Conservation (phyloP, 2,888 invertebrate species). For the Drosophila nigricruria region DNA sequence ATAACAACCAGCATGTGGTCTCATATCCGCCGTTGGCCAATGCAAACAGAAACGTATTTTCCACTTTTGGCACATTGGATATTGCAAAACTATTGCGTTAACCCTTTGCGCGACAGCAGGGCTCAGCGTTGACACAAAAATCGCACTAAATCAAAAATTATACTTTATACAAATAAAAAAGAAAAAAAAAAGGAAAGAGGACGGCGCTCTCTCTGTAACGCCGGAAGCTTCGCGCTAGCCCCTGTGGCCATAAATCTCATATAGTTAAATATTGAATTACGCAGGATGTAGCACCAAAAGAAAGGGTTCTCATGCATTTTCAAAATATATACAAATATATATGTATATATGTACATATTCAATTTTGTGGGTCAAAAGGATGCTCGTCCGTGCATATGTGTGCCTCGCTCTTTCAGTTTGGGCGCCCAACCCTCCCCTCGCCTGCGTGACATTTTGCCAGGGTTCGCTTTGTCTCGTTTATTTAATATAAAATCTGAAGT, state of each 20-base stretch:
- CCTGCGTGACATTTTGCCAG: constrained; percentile 59
- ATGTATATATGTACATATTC: constrained; percentile 43
- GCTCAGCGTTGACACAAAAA: constrained; percentile 71
- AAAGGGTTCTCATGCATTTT: constrained; percentile 60
- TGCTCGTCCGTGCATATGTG: constrained; percentile 52
- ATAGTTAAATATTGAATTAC: constrained; percentile 83
- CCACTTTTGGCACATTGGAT: constrained; percentile 50
- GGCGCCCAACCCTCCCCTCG: constrained; percentile 4
- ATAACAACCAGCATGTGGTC: constrained; percentile 83
- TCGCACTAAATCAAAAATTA: constrained; percentile 84
- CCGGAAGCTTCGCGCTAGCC: constrained; percentile 66
- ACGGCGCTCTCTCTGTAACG: constrained; percentile 10
- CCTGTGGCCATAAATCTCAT: constrained; percentile 81
- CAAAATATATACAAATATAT: neutral
- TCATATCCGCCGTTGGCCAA: constrained; percentile 64
- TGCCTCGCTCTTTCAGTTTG: neutral
- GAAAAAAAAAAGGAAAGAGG: constrained; percentile 1
- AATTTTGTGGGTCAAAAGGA: constrained; percentile 79
- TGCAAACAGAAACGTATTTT: constrained; percentile 66
- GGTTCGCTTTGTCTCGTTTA: constrained; percentile 63
- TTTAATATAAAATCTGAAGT: constrained; percentile 81
- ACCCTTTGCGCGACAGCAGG: constrained; percentile 55
- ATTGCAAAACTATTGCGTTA: constrained; percentile 78
- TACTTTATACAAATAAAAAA: constrained; percentile 78
- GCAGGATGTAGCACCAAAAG: constrained; percentile 59